A percentile compares a stretch with the other conserved stretches of the same genome.
Evolutionary conservation across 2,888 invertebrate species (phyloP).

Genomic region (Ptilodon capucinus): DNA sequence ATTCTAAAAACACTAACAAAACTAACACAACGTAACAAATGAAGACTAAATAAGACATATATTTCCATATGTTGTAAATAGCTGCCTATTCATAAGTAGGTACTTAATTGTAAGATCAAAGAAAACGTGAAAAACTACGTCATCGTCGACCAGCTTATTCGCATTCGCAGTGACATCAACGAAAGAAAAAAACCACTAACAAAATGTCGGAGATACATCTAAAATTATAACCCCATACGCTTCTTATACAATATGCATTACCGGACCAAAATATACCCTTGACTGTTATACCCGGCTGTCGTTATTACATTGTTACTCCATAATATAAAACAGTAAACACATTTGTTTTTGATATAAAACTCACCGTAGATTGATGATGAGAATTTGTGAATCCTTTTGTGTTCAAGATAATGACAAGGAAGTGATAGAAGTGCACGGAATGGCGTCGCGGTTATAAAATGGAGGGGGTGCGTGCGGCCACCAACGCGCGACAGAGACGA

Average conservation of each 20-base stretch:
- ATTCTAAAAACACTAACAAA: no score
- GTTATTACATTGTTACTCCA: background rate
- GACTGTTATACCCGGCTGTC: constrained; percentile 14
- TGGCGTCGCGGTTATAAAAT: constrained; percentile 57
- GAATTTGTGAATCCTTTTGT: background rate
- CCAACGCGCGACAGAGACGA: constrained; percentile 55
- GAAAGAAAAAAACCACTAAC: background rate
- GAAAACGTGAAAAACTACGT: constrained; percentile 4
- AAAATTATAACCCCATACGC: constrained; percentile 1
- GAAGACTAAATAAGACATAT: no score
- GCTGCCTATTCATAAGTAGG: background rate
- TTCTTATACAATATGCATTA: constrained; percentile 14
- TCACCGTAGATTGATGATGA: background rate
- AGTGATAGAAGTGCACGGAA: constrained; percentile 44
- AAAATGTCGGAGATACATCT: background rate
- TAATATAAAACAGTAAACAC: no score
- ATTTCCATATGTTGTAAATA: no score
- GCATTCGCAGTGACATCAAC: constrained; percentile 6
- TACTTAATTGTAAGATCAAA: no score
- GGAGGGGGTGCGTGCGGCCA: constrained; percentile 50
- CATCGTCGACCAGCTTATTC: constrained; percentile 12
- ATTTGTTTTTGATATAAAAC: background rate
- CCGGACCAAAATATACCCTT: constrained; percentile 39
- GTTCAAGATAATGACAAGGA: constrained; percentile 41
- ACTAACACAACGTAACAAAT: no score